A percentile compares a stretch with the other conserved stretches of the same genome.
Conservation (phyloP, 2,113 vertebrate species). For the Leiothrix lutea region DNA sequence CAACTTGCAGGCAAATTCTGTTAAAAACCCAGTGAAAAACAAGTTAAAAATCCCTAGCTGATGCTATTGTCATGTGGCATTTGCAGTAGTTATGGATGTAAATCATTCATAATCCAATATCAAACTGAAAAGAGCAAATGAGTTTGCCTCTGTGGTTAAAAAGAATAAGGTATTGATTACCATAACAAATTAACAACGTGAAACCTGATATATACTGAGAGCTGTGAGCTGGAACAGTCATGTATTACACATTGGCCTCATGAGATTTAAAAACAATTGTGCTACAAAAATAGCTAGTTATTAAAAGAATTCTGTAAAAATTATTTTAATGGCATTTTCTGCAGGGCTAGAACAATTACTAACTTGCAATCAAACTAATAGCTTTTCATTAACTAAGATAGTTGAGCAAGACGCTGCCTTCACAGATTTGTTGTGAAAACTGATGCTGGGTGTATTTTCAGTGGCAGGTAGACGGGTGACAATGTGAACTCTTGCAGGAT, state of each 20-base stretch:
- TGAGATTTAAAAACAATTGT: constrained; percentile 51
- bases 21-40: background rate
- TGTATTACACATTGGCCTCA: constrained; percentile 23
- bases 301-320: constrained; percentile 50
- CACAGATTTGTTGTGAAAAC: background rate
- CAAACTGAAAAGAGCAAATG: constrained; percentile 32
- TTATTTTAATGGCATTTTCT: constrained; percentile 36
- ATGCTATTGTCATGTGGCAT: background rate
- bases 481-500: background rate
- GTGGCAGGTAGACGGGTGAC: background rate
- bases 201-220: constrained; percentile 32
- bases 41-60: background rate
- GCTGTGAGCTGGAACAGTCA: constrained; percentile 30
- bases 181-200: constrained; percentile 55
- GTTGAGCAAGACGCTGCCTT: background rate
- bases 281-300: constrained; percentile 46
- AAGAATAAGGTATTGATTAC: constrained; percentile 53
- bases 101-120: constrained; percentile 40
- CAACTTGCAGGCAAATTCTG: background rate
- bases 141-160: constrained; percentile 49
- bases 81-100: constrained; percentile 23
- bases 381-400: constrained; percentile 51
- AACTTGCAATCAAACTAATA: constrained; percentile 33
- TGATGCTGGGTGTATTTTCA: background rate
- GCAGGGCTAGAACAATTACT: constrained; percentile 29